A percentile compares a stretch with the other conserved stretches of the same genome.
These are phyloP conservation scores for Pristis pectinata DNA, from an alignment of 2,797 vertebrate genomes.

Conservation along the genomic window DNA sequence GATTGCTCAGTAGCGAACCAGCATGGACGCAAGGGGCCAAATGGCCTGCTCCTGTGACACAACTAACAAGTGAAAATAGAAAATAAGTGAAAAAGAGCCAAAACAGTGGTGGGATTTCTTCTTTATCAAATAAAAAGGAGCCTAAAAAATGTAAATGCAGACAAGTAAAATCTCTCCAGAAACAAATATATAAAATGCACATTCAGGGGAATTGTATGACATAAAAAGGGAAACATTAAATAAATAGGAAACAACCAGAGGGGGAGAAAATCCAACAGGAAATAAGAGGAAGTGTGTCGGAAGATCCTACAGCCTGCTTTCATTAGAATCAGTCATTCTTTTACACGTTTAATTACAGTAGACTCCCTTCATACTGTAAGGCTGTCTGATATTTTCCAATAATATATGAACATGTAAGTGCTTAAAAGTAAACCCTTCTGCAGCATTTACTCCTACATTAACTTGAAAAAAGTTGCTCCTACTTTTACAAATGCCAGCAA, in stretches of 20 bases:
- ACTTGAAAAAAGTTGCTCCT: neutral
- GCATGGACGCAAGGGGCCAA: too few relatives aligned
- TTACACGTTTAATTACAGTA: slow-evolving; percentile 34
- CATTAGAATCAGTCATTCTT: slow-evolving; percentile 31
- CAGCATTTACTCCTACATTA: neutral
- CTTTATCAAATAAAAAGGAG: neutral
- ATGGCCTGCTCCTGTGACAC: too few relatives aligned
- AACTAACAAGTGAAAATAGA: neutral
- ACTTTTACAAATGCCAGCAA: neutral
- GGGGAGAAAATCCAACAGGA: slow-evolving; percentile 30
- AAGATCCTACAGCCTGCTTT: slow-evolving; percentile 29
- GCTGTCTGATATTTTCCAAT: slow-evolving; percentile 28
- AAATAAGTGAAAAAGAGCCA: neutral
- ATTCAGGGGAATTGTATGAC: slow-evolving; percentile 24
- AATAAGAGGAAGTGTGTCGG: slow-evolving; percentile 33
- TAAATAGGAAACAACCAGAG: slow-evolving; percentile 32
- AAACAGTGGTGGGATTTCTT: neutral
- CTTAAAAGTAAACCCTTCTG: slow-evolving; percentile 18
- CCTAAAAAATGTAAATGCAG: neutral
- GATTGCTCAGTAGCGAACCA: too few relatives aligned
- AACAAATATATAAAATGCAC: slow-evolving; percentile 21
- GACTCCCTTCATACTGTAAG: slow-evolving; percentile 35
- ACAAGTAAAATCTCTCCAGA: neutral
- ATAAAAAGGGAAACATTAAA: slow-evolving; percentile 31
- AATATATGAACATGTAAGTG: neutral